Evolutionary conservation across 2,888 invertebrate genomes (phyloP).

Genomic region (Chloroclysta siterata): DNA sequence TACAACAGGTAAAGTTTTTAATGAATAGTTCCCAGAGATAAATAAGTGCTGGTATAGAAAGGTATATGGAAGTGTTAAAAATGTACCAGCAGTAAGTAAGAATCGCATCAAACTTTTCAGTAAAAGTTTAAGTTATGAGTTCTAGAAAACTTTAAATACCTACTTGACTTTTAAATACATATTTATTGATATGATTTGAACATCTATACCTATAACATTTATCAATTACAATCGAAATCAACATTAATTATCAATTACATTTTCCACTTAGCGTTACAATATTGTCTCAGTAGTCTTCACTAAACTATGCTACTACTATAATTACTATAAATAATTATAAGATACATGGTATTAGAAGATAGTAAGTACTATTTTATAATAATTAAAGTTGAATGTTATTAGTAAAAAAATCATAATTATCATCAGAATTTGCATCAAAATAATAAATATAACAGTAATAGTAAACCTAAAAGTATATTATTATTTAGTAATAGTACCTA

Average conservation of each 20-base stretch:
- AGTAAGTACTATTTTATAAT: conserved; percentile 1
- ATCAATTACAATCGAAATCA: not conserved
- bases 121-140: not conserved
- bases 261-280: conserved; percentile 48
- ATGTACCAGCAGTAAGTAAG: too few relatives aligned
- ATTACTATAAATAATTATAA: not conserved
- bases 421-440: not conserved
- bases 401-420: not conserved
- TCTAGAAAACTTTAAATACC: not conserved
- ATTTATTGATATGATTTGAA: conserved; percentile 52
- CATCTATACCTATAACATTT: conserved; percentile 35
- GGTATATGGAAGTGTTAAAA: too few relatives aligned
- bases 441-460: not conserved
- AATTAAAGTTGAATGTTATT: not conserved
- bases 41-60: too few relatives aligned
- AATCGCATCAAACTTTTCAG: too few relatives aligned
- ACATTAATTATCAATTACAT: conserved; percentile 10
- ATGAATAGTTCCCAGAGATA: not conserved
- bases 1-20: not conserved
- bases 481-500: not conserved
- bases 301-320: conserved; percentile 44
- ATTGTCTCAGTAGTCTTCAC: conserved; percentile 73
- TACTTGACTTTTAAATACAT: conserved; percentile 27
- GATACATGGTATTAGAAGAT: not conserved
- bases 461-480: not conserved